Evolutionary conservation across 2,888 invertebrate species (phyloP).

Genomic region (Oscheius sp.): DNA sequence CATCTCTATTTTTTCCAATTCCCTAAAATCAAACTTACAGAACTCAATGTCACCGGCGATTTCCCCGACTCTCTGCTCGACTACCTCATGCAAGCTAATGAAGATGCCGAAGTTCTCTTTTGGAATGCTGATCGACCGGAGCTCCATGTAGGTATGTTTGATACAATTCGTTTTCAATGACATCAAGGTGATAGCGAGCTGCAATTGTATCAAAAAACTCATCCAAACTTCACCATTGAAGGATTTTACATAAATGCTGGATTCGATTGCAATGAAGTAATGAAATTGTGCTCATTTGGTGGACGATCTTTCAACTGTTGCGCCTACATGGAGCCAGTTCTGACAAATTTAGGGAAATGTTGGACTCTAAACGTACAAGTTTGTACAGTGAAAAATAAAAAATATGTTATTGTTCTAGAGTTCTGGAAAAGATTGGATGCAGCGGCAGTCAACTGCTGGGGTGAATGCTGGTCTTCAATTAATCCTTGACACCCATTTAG

Average conservation of each 20-base stretch:
- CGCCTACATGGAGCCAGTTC: constrained; percentile 57
- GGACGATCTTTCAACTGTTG: constrained; percentile 60
- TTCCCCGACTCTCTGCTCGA: constrained; percentile 57
- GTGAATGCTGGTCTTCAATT: constrained; percentile 61
- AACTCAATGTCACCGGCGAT: constrained; percentile 54
- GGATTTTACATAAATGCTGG: constrained; percentile 56
- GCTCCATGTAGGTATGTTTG: constrained; percentile 18
- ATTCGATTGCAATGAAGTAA: constrained; percentile 56
- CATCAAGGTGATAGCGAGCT: constrained; percentile 43
- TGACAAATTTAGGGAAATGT: constrained; percentile 66
- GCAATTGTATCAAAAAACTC: constrained; percentile 36
- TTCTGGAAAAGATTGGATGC: constrained; percentile 49
- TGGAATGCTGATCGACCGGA: constrained; percentile 38
- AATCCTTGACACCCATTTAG: constrained; percentile 61
- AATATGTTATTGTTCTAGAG: background rate
- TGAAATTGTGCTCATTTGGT: constrained; percentile 63
- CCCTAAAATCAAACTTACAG: constrained; percentile 31
- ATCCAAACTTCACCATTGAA: constrained; percentile 55
- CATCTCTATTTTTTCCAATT: no score
- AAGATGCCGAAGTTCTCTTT: constrained; percentile 46
- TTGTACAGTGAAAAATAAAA: background rate
- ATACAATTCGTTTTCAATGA: background rate
- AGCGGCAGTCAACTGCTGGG: constrained; percentile 59
- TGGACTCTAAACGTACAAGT: constrained; percentile 55
- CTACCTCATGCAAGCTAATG: constrained; percentile 57